Conservation (phyloP, 2,797 vertebrate species). For the Natrix natrix region DNA sequence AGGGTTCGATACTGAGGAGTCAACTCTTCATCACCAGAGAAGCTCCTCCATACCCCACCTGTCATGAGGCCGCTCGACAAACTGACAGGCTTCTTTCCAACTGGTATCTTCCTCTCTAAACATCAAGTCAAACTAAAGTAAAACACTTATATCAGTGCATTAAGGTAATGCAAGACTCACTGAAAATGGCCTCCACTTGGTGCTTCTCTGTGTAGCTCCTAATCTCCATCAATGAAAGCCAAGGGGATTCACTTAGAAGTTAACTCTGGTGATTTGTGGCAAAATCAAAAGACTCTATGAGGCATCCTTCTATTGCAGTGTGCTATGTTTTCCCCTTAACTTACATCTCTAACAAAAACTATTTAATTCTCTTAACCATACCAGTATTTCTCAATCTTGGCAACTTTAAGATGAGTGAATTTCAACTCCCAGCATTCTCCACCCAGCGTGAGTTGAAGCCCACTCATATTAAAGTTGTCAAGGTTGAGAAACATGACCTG, state of each 20-base stretch:
- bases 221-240: background rate
- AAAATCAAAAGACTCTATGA: background rate
- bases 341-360: background rate
- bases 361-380: background rate
- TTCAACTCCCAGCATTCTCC: background rate
- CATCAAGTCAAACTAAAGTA: slow-evolving; percentile 90
- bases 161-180: slow-evolving; percentile 55
- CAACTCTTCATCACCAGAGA: slow-evolving; percentile 90
- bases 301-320: background rate
- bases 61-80: slow-evolving; percentile 83
- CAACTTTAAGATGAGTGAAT: background rate
- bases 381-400: background rate
- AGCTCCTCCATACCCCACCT: slow-evolving; percentile 84
- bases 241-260: background rate
- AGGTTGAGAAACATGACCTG: background rate
- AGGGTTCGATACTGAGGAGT: slow-evolving; percentile 84
- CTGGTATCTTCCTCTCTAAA: slow-evolving; percentile 95
- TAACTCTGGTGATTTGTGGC: background rate
- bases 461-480: background rate
- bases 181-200: slow-evolving; percentile 32
- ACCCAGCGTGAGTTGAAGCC: background rate
- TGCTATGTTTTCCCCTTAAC: background rate
- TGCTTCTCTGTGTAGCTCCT: slow-evolving; percentile 8
- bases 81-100: slow-evolving; percentile 91
- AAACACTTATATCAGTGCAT: slow-evolving; percentile 72